Conservation (phyloP, 2,888 invertebrate species). For the Dusona sp. region DNA sequence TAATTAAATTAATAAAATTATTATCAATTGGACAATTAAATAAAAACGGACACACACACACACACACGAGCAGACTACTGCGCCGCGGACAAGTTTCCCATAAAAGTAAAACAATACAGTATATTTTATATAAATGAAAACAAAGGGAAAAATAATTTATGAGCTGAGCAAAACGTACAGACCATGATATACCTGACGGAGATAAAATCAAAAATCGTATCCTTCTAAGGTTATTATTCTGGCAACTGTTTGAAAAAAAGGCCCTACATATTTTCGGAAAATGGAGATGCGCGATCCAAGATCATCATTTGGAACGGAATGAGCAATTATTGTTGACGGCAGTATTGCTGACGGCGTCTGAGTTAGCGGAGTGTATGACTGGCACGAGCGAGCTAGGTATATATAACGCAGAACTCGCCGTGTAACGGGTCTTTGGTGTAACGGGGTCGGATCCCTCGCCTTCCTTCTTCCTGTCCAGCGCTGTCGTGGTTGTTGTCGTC, state of each 20-base stretch:
- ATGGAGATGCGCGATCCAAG: background rate
- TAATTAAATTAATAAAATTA: too few species aligned
- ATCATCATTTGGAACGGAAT: background rate
- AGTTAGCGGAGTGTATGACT: slow-evolving; percentile 22
- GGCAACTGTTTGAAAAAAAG: background rate
- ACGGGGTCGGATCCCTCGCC: slow-evolving; percentile 80
- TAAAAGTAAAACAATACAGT: too few species aligned
- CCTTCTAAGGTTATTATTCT: background rate
- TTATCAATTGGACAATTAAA: too few species aligned
- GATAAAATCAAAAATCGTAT: background rate
- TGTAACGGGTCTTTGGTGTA: slow-evolving; percentile 80
- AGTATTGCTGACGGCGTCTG: slow-evolving; percentile 20
- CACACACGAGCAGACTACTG: too few species aligned
- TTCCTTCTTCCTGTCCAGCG: slow-evolving; percentile 73
- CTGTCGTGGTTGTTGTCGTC: slow-evolving; percentile 25
- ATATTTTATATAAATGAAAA: background rate
- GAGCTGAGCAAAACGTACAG: too few species aligned
- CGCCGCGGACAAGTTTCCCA: too few species aligned
- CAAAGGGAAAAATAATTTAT: background rate
- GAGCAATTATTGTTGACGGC: background rate
- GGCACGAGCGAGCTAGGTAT: slow-evolving; percentile 23
- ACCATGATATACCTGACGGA: background rate
- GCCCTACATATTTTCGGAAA: background rate
- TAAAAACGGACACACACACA: too few species aligned
- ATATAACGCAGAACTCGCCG: slow-evolving; percentile 58